Evolutionary conservation across 2,888 invertebrate species (phyloP), one percentile per base, ranked within the genome.

Genomic region (Drosophila meridionalis): DNA sequence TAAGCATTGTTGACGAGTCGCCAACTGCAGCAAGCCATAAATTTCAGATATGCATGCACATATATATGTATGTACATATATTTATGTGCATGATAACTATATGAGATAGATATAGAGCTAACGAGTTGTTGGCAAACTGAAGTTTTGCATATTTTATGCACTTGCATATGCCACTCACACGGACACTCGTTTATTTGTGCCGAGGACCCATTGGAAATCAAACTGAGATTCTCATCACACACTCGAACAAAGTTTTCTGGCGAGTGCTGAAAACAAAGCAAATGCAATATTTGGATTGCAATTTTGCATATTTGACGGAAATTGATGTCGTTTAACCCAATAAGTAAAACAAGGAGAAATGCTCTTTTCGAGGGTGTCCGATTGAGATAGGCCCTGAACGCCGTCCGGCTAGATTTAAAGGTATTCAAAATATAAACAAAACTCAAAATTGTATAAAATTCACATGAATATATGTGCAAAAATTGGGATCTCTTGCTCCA

Each of bases 1-100:
- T 20, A 53, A 38, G 64, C 57, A 43, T 32, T 56, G 47, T 62
- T 55, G 78, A 48, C 65, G n/a, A 60, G 28, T 50, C 52, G 48
- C 52, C 52, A 52, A 52, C 36, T 52, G 52, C 82, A 85, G 56
- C 60, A 65, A 68, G 67, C 75, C 72, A 69, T 72, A 85, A 80
- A 64, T 68, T 67, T 56, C 7, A 12, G 60, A 47, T 58, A 64
- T 30, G 14, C 0, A 45, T 30, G 14, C 0, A 45, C 55, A 61
- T 32, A 14, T 14, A 38, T 36, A 48, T 60, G 59, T 26, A n/a
- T 11, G 20, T 40, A 20, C 20, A 34, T 30, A 42, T 11, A 14
- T 58, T 5, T 28, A 36, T 36, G 2, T 4, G n/a, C 9, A n/a
- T 26, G 58, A 45, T 14, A 45, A 40, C 43, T 50, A 30, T 12